These are phyloP conservation scores for Eupithecia pulchellata DNA, from an alignment of 2,888 invertebrate genomes.

Conservation along the genomic window DNA sequence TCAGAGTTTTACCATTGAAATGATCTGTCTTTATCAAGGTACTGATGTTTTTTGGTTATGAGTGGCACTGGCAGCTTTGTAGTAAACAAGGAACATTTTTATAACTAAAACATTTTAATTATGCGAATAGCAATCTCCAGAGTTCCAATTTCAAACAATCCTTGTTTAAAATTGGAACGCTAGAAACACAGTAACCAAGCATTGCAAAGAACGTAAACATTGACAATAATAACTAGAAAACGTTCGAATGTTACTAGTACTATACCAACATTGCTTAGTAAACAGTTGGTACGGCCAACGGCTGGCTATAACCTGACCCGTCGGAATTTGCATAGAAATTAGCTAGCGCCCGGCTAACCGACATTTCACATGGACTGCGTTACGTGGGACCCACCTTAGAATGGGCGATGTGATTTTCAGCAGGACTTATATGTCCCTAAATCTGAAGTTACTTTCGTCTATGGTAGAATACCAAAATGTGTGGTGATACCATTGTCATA, in stretches of 20 bases:
- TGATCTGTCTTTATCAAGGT: too few relatives aligned
- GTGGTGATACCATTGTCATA: too few relatives aligned
- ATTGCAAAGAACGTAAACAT: not conserved
- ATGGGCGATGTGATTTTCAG: not conserved
- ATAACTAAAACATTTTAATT: not conserved
- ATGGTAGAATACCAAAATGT: too few relatives aligned
- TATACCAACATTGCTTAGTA: not conserved
- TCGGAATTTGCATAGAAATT: conserved; percentile 80
- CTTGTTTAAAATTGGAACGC: not conserved
- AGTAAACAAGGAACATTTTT: not conserved
- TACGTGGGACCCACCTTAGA: conserved; percentile 43
- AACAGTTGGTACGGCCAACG: conserved; percentile 22
- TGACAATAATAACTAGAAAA: conserved; percentile 4
- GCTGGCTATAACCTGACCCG: conserved; percentile 35
- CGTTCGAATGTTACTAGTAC: conserved; percentile 13
- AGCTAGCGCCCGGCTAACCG: conserved; percentile 64
- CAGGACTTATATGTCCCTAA: not conserved
- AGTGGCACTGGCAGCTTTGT: too few relatives aligned
- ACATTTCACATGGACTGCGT: conserved; percentile 70
- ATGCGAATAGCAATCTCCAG: not conserved
- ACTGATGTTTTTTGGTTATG: too few relatives aligned
- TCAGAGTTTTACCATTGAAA: too few relatives aligned
- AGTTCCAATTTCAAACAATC: not conserved
- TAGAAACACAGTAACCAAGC: not conserved
- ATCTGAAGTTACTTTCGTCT: not conserved